Base-by-base conservation (phyloP, 1,140 invertebrate species). In the Drosophila sucinea region DNA sequence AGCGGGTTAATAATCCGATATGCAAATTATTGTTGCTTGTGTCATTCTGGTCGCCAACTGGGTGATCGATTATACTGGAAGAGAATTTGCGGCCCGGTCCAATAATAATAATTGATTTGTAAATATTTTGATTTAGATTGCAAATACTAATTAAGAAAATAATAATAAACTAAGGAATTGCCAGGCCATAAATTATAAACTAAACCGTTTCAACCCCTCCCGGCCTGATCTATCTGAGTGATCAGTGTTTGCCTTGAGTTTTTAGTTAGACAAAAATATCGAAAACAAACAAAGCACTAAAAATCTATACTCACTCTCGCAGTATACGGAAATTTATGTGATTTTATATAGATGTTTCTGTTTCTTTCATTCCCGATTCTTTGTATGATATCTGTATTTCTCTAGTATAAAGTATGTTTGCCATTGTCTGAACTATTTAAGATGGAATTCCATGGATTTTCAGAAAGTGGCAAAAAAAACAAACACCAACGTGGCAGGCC, bases 91-190 rank as follows among this genome's bases (percentile, higher is more conserved):
- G 64, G 4, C 38, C 76, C 67, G 70, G 54, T 69, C 79, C 79
- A 83, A 87, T 86, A 80, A 86, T 60, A 79, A 87, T 87, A 86
- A 87, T 86, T 86, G 83, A 77, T 86, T 87, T 83, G 83, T 86
- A 86, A 86, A 86, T 86, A 86, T 86, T 86, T 87, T 77, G 79
- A 82, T 82, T 77, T 64, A 66, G 58, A 79, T 72, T 74, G 79
- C 83, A 82, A 38, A 79, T 81, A 70, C 65, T 81, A 86, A 85
- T 85, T 86, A 69, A 68, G 73, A 27, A 32, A 25, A 41, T 11
- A 35, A 55, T 29, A 30, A 23, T 35, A 35, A 10, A 35, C 23
- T 38, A 25, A 58, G 23, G 8, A 68, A 73, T 35, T 68, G 65
- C 73, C 41, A 61, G 65, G 66, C 58, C 44, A 87, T 73, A 76